Conservation (phyloP, 2,888 invertebrate genomes). For the Laspeyria flexula region DNA sequence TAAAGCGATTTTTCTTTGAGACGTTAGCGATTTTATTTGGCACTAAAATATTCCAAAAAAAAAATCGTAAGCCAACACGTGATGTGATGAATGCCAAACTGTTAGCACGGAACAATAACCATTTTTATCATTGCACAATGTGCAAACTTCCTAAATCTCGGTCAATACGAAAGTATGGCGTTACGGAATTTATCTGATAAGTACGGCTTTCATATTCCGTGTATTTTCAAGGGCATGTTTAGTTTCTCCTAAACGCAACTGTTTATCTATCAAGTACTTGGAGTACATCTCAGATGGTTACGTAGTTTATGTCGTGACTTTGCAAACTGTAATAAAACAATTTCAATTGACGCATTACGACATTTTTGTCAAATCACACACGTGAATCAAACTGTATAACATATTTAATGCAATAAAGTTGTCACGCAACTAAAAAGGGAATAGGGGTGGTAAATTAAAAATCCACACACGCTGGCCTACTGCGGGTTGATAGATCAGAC, state of each 20-base stretch:
- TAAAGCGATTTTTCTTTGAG: too few species aligned
- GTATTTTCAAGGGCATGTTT: constrained; percentile 35
- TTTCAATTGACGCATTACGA: neutral
- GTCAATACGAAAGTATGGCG: constrained; percentile 22
- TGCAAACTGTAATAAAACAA: neutral
- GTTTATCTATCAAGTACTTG: constrained; percentile 15
- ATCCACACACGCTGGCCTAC: too few species aligned
- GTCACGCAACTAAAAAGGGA: too few species aligned
- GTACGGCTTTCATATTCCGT: constrained; percentile 25
- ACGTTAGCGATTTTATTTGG: too few species aligned
- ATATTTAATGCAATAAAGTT: neutral
- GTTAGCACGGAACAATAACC: constrained; percentile 35
- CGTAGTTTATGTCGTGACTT: constrained; percentile 9
- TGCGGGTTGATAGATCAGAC: too few species aligned
- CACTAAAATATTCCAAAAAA: too few species aligned
- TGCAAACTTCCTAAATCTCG: constrained; percentile 28
- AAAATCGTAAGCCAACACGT: neutral
- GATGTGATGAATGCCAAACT: constrained; percentile 21
- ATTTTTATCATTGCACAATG: constrained; percentile 24
- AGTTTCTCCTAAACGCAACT: constrained; percentile 31
- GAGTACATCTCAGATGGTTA: constrained; percentile 15
- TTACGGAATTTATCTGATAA: constrained; percentile 36
- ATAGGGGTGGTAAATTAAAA: too few species aligned
- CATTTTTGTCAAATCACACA: neutral
- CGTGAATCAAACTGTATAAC: neutral